phyloP scores from a whole-genome alignment of 2,797 vertebrate genomes.

The Anas capensis region DNA sequence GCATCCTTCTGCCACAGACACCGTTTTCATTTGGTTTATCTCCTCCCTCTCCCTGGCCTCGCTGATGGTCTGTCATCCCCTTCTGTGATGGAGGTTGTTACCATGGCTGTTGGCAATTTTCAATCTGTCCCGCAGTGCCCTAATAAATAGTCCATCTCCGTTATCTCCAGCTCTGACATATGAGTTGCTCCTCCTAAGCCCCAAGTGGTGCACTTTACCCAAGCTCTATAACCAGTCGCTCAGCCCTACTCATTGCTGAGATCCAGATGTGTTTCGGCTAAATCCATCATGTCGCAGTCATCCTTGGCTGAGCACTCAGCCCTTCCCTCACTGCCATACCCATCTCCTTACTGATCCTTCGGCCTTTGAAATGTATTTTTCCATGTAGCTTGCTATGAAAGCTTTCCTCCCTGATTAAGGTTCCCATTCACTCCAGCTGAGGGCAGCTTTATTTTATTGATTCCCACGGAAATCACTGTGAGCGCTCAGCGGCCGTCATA shows the following conservation, averaged over 20 bases:
- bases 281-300: background rate
- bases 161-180: background rate
- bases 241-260: background rate
- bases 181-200: background rate
- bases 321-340: background rate
- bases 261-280: background rate
- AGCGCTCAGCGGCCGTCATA: background rate
- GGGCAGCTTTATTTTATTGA: background rate
- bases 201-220: background rate
- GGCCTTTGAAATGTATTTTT: background rate
- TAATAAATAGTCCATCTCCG: background rate
- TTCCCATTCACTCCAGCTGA: background rate
- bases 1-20: background rate
- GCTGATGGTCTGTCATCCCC: background rate
- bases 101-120: background rate
- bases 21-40: background rate
- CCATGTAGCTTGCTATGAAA: background rate
- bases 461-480: background rate
- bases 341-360: background rate
- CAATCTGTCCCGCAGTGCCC: fast-evolving
- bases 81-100: background rate
- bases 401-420: background rate
- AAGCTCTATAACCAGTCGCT: background rate
- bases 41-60: background rate
- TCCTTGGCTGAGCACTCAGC: background rate